Conservation (phyloP, 2,113 vertebrate species). For the Ceuthmochares aereus region DNA sequence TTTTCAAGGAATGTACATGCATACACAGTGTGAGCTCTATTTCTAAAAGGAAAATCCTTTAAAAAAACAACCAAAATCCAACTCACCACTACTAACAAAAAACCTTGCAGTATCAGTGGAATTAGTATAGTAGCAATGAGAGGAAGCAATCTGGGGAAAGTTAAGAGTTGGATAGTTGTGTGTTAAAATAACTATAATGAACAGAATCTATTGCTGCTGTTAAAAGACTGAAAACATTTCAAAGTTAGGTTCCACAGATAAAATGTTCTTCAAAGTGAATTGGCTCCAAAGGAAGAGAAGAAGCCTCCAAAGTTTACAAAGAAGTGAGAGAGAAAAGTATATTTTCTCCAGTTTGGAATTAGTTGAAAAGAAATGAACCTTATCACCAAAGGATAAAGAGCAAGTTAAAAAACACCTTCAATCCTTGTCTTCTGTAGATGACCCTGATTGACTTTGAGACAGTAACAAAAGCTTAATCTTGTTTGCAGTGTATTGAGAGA, state of each 20-base stretch:
- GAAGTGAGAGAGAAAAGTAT: neutral
- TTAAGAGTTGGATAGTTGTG: neutral
- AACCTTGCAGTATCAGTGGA: neutral
- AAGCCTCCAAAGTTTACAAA: neutral
- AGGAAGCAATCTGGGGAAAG: neutral
- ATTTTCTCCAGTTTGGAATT: neutral
- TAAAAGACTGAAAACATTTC: neutral
- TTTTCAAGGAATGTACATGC: neutral
- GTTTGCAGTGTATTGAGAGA: slow-evolving; percentile 65
- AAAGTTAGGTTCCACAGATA: neutral
- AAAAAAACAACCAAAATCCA: neutral
- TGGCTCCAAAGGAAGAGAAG: neutral
- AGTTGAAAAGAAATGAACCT: slow-evolving; percentile 28
- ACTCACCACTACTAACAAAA: neutral
- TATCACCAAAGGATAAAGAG: slow-evolving; percentile 18
- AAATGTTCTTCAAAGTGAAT: neutral
- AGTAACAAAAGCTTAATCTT: slow-evolving; percentile 67
- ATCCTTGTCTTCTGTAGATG: slow-evolving; percentile 16
- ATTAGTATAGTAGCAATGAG: neutral
- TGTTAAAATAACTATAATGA: neutral
- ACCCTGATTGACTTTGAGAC: slow-evolving; percentile 67
- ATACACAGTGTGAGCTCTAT: neutral
- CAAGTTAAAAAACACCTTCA: slow-evolving; percentile 37
- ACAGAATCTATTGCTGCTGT: neutral
- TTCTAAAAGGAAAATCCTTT: neutral